A percentile compares a stretch with the other conserved stretches of the same genome.
Conservation (phyloP, 2,888 invertebrate genomes). For the Tachina fera region DNA sequence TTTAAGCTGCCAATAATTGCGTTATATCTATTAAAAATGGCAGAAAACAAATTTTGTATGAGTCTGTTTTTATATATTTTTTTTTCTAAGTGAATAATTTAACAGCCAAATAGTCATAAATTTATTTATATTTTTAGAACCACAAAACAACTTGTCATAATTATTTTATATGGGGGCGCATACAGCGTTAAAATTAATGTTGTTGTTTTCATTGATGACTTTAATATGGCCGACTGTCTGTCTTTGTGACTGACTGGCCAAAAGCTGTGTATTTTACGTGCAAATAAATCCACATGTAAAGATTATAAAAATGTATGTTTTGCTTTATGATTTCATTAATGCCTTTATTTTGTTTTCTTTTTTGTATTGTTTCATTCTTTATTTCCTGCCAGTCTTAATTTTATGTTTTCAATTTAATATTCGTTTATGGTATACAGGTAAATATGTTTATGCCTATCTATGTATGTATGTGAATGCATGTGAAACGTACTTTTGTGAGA, state of each 20-base stretch:
- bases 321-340: neutral
- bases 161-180: neutral
- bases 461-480: neutral
- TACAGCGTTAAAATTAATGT: neutral
- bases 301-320: neutral
- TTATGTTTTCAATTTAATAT: constrained; percentile 18
- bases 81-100: no score
- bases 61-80: no score
- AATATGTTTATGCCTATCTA: neutral
- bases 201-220: neutral
- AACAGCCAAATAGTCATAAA: no score
- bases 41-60: neutral
- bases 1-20: neutral
- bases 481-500: neutral
- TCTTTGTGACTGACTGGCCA: neutral
- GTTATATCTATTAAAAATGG: neutral
- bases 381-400: constrained; percentile 35
- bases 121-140: neutral
- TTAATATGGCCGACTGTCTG: constrained; percentile 7
- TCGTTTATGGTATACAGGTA: neutral
- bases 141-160: neutral
- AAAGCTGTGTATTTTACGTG: neutral
- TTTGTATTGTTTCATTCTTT: neutral
- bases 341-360: neutral
- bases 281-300: neutral